Percentiles rank a stretch among this genome's conserved stretches.
Conservation (phyloP, 2,888 invertebrate species). For the Altica lythri region DNA sequence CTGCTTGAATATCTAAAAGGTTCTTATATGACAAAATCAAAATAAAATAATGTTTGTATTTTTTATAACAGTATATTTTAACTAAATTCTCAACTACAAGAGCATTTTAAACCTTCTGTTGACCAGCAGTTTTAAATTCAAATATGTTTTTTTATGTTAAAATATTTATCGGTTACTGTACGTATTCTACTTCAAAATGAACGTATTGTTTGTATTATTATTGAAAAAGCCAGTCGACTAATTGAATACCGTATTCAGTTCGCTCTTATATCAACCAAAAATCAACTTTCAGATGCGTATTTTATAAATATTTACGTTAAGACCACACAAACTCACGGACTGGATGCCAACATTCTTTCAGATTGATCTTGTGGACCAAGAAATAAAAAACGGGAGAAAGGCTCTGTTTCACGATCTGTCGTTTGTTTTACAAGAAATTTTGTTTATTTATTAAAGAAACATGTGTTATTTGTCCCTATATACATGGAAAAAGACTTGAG, state of each 20-base stretch:
- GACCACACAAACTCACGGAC: conserved; percentile 41
- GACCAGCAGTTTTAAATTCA: background rate
- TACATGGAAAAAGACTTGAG: no score
- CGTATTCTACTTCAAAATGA: conserved; percentile 6
- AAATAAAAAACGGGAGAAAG: background rate
- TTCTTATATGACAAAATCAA: no score
- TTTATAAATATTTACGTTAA: conserved; percentile 42
- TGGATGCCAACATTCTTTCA: conserved; percentile 14
- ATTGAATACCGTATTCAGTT: conserved; percentile 17
- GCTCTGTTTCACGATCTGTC: conserved; percentile 24
- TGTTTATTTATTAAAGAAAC: conserved; percentile 21
- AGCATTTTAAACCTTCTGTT: background rate
- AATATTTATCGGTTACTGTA: background rate
- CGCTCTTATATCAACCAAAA: background rate
- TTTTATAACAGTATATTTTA: no score
- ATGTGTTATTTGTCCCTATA: conserved; percentile 10
- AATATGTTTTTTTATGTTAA: background rate
- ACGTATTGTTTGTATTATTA: conserved; percentile 17
- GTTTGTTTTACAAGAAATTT: conserved; percentile 20
- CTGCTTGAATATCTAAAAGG: no score
- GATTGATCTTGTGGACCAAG: conserved; percentile 8
- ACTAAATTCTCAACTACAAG: no score
- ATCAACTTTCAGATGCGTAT: conserved; percentile 20
- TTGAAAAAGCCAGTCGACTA: conserved; percentile 10
- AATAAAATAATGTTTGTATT: no score